phyloP scores from a whole-genome alignment of 2,888 invertebrate genomes.

The Trisateles emortualis region DNA sequence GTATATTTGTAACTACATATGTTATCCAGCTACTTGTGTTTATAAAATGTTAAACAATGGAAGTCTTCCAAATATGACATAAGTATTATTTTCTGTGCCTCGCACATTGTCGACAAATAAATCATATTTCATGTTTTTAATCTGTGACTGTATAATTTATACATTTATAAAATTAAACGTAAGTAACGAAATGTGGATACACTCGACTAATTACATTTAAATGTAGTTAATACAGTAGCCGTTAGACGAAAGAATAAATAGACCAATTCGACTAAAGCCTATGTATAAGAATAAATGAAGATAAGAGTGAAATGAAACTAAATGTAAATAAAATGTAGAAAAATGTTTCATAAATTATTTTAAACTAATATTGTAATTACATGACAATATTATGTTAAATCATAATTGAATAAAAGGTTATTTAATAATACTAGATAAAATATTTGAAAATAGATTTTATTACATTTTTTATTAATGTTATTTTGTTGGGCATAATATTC shows the following conservation, averaged over 20 bases:
- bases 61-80: slow-evolving; percentile 38
- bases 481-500: too few species aligned
- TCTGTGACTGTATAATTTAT: too few species aligned
- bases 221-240: slow-evolving; percentile 28
- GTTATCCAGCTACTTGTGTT: too few species aligned
- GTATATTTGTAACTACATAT: too few species aligned
- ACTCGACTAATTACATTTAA: slow-evolving; percentile 13
- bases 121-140: too few species aligned
- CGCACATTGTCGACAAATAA: background rate
- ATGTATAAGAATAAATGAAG: slow-evolving; percentile 37
- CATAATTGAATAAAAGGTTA: background rate
- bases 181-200: slow-evolving; percentile 10
- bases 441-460: background rate
- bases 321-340: slow-evolving; percentile 37
- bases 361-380: slow-evolving; percentile 22
- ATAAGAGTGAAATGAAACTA: slow-evolving; percentile 17
- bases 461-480: background rate
- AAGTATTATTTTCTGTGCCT: background rate
- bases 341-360: slow-evolving; percentile 22
- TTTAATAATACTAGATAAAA: background rate
- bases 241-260: slow-evolving; percentile 41
- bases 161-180: too few species aligned
- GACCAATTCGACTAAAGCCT: slow-evolving; percentile 50
- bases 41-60: slow-evolving; percentile 12
- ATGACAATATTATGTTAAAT: slow-evolving; percentile 34